Evolutionary conservation across 1,140 invertebrate species (phyloP).

Genomic region (Ptiloglossa arizonensis): DNA sequence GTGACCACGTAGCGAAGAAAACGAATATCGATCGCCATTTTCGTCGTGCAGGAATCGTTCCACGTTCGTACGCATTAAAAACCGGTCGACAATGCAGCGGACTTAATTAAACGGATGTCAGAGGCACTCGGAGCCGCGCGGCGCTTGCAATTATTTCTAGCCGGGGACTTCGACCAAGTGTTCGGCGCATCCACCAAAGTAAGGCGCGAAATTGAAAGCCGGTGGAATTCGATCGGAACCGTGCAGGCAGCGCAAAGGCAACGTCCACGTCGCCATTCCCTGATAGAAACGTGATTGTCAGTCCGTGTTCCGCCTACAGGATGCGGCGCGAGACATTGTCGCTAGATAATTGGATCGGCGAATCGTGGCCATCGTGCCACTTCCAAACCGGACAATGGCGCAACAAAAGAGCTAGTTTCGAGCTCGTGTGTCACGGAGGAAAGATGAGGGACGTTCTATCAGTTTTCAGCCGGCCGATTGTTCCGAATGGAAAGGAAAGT

Average conservation of each 20-base stretch:
- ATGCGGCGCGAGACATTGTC: slow-evolving; percentile 48
- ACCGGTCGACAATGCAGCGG: too few species aligned
- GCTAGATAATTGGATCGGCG: slow-evolving; percentile 56
- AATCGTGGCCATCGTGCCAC: slow-evolving; percentile 39
- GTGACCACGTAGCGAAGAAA: too few species aligned
- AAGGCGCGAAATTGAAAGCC: slow-evolving; percentile 26
- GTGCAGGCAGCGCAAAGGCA: slow-evolving; percentile 26
- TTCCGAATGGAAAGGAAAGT: slow-evolving; percentile 5
- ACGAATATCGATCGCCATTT: too few species aligned
- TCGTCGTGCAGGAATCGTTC: too few species aligned
- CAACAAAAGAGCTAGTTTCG: slow-evolving; percentile 44
- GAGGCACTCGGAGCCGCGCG: too few species aligned
- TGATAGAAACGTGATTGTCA: slow-evolving; percentile 52
- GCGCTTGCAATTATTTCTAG: too few species aligned
- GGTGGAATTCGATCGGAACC: slow-evolving; percentile 29
- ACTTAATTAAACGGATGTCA: too few species aligned
- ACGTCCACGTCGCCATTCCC: slow-evolving; percentile 33
- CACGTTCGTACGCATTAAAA: too few species aligned
- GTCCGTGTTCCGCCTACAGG: slow-evolving; percentile 38
- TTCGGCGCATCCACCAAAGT: too few species aligned
- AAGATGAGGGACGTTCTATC: slow-evolving; percentile 39
- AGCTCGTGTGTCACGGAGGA: slow-evolving; percentile 28
- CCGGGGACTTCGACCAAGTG: too few species aligned
- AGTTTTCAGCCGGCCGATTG: slow-evolving; percentile 31
- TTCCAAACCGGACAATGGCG: slow-evolving; percentile 38